phyloP scores from a whole-genome alignment of 2,113 vertebrate species.

The Python bivittatus region DNA sequence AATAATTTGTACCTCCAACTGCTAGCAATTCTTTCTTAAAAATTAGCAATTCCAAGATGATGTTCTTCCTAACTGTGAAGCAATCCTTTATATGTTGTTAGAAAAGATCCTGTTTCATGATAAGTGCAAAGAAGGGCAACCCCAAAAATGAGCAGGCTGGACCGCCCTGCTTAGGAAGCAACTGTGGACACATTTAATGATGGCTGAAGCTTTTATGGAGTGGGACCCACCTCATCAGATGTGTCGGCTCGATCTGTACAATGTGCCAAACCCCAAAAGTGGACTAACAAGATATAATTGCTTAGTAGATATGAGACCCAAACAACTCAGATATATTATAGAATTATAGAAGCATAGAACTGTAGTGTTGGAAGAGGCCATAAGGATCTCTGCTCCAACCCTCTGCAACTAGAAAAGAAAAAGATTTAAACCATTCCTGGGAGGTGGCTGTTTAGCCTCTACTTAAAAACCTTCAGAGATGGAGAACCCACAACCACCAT shows the following conservation, averaged over 20 bases:
- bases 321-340: no score
- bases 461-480: background rate
- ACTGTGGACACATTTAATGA: background rate
- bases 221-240: background rate
- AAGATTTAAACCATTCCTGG: background rate
- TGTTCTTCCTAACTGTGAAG: no score
- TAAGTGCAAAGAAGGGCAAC: background rate
- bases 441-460: background rate
- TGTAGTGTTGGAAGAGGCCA: background rate
- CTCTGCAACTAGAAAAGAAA: background rate
- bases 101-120: background rate
- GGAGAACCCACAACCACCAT: no score
- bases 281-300: no score
- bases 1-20: background rate
- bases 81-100: background rate
- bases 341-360: background rate
- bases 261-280: no score
- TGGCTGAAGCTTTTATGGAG: background rate
- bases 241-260: no score
- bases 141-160: background rate
- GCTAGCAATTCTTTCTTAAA: background rate
- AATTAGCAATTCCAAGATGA: background rate
- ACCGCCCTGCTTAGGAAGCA: background rate
- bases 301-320: no score
- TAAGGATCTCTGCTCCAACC: background rate